phyloP scores from a whole-genome alignment of 92 coral and sea anemone species.

The Parazoanthus darwini region DNA sequence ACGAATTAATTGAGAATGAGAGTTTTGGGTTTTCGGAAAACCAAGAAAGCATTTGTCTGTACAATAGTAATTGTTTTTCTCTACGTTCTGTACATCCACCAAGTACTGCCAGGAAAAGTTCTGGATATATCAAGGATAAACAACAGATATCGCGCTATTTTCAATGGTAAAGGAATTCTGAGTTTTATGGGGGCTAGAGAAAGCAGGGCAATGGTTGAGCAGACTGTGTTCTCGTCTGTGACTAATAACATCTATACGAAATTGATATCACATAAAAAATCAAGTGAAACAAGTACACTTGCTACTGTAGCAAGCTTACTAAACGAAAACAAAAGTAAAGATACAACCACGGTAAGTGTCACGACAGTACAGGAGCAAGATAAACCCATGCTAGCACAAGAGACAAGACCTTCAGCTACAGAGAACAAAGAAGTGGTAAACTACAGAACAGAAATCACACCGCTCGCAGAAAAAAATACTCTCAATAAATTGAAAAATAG shows the following conservation, averaged over 20 bases:
- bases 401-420: neutral
- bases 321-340: neutral
- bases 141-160: neutral
- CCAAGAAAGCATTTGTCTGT: neutral
- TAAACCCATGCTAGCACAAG: neutral
- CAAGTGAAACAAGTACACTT: neutral
- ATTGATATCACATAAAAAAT: neutral
- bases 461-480: neutral
- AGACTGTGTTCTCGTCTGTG: neutral
- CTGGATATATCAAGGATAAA: conserved; percentile 8
- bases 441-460: neutral
- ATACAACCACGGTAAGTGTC: neutral
- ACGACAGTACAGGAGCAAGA: neutral
- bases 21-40: conserved; percentile 4
- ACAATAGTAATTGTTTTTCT: neutral
- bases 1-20: conserved; percentile 26
- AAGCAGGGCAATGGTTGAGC: neutral
- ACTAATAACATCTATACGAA: neutral
- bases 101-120: neutral
- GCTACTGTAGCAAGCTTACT: neutral
- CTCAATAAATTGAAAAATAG: neutral
- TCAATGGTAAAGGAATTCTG: neutral
- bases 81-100: neutral
- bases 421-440: neutral
- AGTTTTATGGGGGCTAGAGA: neutral